These are phyloP conservation scores for Zaprionus lineosus DNA, from an alignment of 2,888 invertebrate species.

Conservation along the genomic window DNA sequence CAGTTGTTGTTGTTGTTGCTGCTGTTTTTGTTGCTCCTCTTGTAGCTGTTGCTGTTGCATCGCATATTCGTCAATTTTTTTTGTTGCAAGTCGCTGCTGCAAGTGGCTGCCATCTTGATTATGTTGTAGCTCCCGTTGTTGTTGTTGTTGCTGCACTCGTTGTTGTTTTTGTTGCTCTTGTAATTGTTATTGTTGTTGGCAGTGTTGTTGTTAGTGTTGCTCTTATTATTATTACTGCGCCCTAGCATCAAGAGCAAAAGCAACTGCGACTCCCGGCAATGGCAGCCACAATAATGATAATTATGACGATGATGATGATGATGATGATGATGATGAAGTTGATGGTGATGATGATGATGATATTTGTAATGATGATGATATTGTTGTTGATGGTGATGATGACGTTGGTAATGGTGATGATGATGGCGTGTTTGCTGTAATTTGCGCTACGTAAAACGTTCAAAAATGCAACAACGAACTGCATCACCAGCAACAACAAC, in stretches of 20 bases:
- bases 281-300: slow-evolving; percentile 30
- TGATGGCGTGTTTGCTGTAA: slow-evolving; percentile 81
- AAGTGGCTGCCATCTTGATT: slow-evolving; percentile 78
- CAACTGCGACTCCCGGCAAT: slow-evolving; percentile 46
- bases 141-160: slow-evolving; percentile 49
- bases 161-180: slow-evolving; percentile 19
- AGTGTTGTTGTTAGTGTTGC: slow-evolving; percentile 33
- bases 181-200: slow-evolving; percentile 58
- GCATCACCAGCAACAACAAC: slow-evolving; percentile 37
- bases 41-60: slow-evolving; percentile 48
- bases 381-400: slow-evolving; percentile 39
- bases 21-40: slow-evolving; percentile 10
- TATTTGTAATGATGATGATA: slow-evolving; percentile 36
- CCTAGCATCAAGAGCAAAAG: slow-evolving; percentile 46
- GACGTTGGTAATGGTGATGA: slow-evolving; percentile 60
- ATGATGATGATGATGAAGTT: slow-evolving; percentile 35
- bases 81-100: slow-evolving; percentile 54
- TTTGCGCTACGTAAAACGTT: slow-evolving; percentile 80
- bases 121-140: slow-evolving; percentile 58
- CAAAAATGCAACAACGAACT: slow-evolving; percentile 73
- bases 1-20: slow-evolving; percentile 26
- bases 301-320: slow-evolving; percentile 36
- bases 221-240: slow-evolving; percentile 57
- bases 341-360: slow-evolving; percentile 65
- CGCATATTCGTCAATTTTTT: slow-evolving; percentile 69